Percentiles rank a stretch among this genome's conserved stretches.
Conservation (phyloP, 2,797 vertebrate species). For the Epinephelus awoara region DNA sequence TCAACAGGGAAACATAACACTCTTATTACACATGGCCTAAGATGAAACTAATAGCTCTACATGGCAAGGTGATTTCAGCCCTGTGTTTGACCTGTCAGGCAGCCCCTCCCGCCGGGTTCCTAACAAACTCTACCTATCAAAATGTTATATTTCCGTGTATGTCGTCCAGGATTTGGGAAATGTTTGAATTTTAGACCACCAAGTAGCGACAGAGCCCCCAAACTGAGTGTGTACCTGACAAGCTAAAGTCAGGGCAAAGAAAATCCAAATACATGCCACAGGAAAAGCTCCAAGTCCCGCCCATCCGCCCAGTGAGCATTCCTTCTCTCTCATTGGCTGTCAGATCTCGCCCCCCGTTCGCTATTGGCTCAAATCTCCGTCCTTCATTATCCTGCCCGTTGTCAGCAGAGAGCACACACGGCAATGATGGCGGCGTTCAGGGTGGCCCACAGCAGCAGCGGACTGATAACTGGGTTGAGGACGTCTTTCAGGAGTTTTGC, state of each 20-base stretch:
- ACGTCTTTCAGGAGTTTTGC: constrained; percentile 59
- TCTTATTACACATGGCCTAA: background rate
- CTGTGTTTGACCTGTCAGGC: background rate
- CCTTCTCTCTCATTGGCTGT: constrained; percentile 70
- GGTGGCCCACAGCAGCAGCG: constrained; percentile 72
- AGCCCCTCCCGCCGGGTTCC: background rate
- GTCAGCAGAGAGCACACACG: constrained; percentile 24
- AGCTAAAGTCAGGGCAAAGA: background rate
- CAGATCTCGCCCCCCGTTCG: constrained; percentile 12
- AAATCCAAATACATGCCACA: accelerated
- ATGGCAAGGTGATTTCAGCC: background rate
- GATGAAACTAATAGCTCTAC: background rate
- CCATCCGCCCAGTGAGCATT: background rate
- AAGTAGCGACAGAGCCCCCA: accelerated
- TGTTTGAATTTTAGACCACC: accelerated
- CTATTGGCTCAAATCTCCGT: constrained; percentile 67
- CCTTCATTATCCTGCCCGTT: background rate
- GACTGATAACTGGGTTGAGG: constrained; percentile 66
- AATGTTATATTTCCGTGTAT: background rate
- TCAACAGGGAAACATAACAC: too few species aligned
- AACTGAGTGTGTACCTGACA: constrained; percentile 7
- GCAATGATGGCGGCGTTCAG: constrained; percentile 83
- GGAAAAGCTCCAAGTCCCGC: constrained; percentile 35
- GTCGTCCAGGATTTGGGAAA: accelerated
- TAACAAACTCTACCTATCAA: background rate